Evolutionary conservation across 2,888 invertebrate species (phyloP).

Genomic region (Tachina grossa): DNA sequence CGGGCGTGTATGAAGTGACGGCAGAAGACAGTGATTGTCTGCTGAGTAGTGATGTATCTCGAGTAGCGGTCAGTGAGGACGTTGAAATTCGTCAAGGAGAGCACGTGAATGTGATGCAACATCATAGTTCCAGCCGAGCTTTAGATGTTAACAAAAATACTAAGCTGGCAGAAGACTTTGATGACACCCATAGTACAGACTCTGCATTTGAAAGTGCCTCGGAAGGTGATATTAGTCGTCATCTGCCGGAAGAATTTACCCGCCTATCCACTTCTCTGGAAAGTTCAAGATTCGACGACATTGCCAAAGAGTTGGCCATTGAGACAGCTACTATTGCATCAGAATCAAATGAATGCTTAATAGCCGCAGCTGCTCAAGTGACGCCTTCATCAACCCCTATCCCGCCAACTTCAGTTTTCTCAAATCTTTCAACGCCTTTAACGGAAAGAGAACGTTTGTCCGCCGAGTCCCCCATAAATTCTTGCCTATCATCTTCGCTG

Average conservation of each 20-base stretch:
- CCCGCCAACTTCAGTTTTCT: conserved; percentile 67
- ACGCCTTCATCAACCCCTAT: conserved; percentile 74
- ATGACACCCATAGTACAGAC: conserved; percentile 81
- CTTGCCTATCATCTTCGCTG: conserved; percentile 72
- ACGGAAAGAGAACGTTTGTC: conserved; percentile 65
- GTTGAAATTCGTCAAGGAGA: conserved; percentile 48
- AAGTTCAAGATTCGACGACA: conserved; percentile 78
- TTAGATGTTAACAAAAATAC: conserved; percentile 80
- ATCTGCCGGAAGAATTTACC: conserved; percentile 80
- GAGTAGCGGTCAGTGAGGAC: conserved; percentile 30
- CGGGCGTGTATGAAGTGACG: conserved; percentile 77
- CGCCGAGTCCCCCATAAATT: conserved; percentile 62
- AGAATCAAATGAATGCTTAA: conserved; percentile 79
- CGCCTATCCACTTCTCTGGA: conserved; percentile 78
- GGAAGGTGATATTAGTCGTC: conserved; percentile 81
- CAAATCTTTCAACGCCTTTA: conserved; percentile 60
- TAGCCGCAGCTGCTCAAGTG: conserved; percentile 72
- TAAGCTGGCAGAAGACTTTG: conserved; percentile 79
- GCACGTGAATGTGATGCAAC: conserved; percentile 58
- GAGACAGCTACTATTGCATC: conserved; percentile 81
- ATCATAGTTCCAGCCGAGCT: conserved; percentile 73
- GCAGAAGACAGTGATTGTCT: conserved; percentile 79
- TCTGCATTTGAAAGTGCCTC: conserved; percentile 82
- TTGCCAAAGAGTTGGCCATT: conserved; percentile 78
- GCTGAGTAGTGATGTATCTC: conserved; percentile 66